Base-by-base conservation (phyloP, 1,140 invertebrate genomes). In the Amyelois transitella region DNA sequence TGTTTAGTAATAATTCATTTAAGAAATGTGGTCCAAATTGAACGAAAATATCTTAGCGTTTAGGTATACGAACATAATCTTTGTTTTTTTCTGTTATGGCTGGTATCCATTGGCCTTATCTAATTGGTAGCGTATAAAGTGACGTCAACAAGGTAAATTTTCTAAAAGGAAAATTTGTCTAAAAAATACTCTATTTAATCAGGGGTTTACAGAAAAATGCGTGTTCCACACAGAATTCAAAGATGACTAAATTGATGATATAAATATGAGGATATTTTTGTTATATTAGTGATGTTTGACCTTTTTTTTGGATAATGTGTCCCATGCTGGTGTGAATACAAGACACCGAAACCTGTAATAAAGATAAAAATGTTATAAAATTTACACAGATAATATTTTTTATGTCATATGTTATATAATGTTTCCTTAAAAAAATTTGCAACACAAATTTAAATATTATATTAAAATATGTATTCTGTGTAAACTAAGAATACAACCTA, bases 111-210 rank as follows among this genome's bases (percentile, higher is more conserved):
- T 75, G 77, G 75, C 75, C 77, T 82, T 81, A 81, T 59, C 51
- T 76, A 69, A 66, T 51, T 52, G 55, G 69, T 69, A 81, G 72
- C 69, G 69, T 75, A 69, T 68, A n/a, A n/a, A 81, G 70, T 71
- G 71, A 61, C 66, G 56, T 64, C 62, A 77, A 69, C 58, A 17
- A 3, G 12, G 66, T 82, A 82, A 68, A 75, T 70, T 72, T 66
- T 66, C 75, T 79, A 81, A 64, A 81, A 84, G 81, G 66, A 83
- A 84, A 81, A 72, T 69, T 85, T 63, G 63, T 86, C 83, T 86
- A 86, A 86, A 86, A 86, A 84, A 86, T 72, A 48, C 18, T 74
- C 72, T 82, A 82, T 75, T 66, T 69, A 54, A 53, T 66, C 61
- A 48, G 12, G 20, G 19, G 18, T 48, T 48, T 20, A 17, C 7